These are phyloP conservation scores for Protophormia terraenovae DNA, from an alignment of 2,888 invertebrate genomes.

Conservation along the genomic window DNA sequence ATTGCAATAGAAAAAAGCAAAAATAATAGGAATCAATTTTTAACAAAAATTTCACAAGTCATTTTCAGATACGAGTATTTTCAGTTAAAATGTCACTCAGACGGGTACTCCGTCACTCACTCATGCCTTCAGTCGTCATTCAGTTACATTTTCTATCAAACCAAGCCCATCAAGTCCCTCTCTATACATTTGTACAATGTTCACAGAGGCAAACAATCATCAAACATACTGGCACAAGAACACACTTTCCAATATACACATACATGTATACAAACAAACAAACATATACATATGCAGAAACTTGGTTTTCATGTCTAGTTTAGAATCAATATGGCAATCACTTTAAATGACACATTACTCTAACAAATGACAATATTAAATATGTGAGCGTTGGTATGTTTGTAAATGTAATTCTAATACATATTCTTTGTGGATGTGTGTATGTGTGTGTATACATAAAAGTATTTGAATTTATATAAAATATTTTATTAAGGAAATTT, in stretches of 20 bases:
- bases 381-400: not conserved
- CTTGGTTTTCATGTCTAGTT: constrained; percentile 29
- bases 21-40: constrained; percentile 38
- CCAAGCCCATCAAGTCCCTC: not conserved
- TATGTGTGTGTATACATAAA: not conserved
- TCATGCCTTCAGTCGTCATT: not conserved
- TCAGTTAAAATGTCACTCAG: not conserved
- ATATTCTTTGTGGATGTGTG: not conserved
- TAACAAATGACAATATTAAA: constrained; percentile 44
- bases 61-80: constrained; percentile 17
- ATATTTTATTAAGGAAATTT: constrained; percentile 29
- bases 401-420: not conserved
- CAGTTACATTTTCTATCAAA: constrained; percentile 14
- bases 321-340: constrained; percentile 58
- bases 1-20: not conserved
- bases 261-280: not conserved
- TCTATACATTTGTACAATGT: not conserved
- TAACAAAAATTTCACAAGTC: constrained; percentile 32
- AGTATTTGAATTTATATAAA: not conserved
- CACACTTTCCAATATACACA: not conserved
- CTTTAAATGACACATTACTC: constrained; percentile 54
- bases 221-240: constrained; percentile 1
- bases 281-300: not conserved
- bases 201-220: constrained; percentile 20
- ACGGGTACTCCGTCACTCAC: not conserved